Conservation (phyloP, 2,888 invertebrate genomes). For the Desoria tigrina region DNA sequence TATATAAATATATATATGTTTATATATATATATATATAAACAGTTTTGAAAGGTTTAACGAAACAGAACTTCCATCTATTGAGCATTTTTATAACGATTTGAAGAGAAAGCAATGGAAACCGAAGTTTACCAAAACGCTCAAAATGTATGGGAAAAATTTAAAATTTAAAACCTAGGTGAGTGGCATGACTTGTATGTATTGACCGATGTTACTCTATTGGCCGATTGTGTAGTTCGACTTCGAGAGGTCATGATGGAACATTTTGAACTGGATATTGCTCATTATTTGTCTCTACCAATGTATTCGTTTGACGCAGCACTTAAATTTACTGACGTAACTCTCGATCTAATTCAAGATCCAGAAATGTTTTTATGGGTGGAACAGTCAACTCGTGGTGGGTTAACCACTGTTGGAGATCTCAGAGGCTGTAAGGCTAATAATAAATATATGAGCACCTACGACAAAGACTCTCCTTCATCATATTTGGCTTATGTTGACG, state of each 20-base stretch:
- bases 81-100: constrained; percentile 35
- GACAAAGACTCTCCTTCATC: background rate
- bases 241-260: constrained; percentile 17
- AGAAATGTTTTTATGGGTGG: constrained; percentile 26
- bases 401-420: constrained; percentile 14
- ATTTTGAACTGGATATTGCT: constrained; percentile 16
- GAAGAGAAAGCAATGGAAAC: constrained; percentile 9
- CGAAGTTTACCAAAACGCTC: constrained; percentile 27
- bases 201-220: constrained; percentile 21
- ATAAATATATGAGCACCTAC: constrained; percentile 22
- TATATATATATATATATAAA: too few species aligned
- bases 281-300: constrained; percentile 30
- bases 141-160: constrained; percentile 27
- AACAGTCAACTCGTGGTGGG: constrained; percentile 25
- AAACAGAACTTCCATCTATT: constrained; percentile 22
- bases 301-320: too few species aligned
- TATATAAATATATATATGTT: too few species aligned
- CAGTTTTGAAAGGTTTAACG: constrained; percentile 28
- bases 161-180: constrained; percentile 32
- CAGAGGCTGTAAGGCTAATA: constrained; percentile 24
- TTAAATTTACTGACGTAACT: too few species aligned
- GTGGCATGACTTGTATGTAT: constrained; percentile 41
- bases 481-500: constrained; percentile 23
- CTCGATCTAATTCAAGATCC: constrained; percentile 26
- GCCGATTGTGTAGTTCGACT: constrained; percentile 20